A percentile compares a stretch with the other conserved stretches of the same genome.
Evolutionary conservation across 37 sponge, comb jelly and placozoan species (phyloP).

Genomic region (Diacarnus erythraeanus): DNA sequence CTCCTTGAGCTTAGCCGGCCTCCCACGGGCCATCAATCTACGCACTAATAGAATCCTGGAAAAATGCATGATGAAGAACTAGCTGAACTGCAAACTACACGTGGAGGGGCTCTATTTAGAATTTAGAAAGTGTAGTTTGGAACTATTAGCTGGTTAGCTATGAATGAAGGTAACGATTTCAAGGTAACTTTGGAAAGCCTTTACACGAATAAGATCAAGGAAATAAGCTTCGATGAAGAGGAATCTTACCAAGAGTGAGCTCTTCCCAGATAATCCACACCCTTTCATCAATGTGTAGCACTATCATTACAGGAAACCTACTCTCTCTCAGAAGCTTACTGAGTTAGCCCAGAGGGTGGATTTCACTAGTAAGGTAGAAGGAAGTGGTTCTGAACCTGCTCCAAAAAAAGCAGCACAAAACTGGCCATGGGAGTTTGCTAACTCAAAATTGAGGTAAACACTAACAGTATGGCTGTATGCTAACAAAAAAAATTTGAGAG

Average conservation of each 20-base stretch:
- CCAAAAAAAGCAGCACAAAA: conserved; percentile 44
- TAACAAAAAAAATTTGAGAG: no score
- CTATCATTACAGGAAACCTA: conserved; percentile 44
- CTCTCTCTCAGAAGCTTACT: conserved; percentile 63
- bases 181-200: conserved; percentile 68
- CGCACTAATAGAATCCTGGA: no score
- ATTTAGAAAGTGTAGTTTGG: no score
- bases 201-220: conserved; percentile 43
- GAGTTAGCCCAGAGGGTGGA: conserved; percentile 71
- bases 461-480: no score
- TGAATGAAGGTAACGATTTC: conserved; percentile 26
- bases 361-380: conserved; percentile 33
- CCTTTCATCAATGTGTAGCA: neutral
- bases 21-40: no score
- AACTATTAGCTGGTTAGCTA: no score
- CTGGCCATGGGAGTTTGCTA: conserved; percentile 76
- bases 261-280: neutral
- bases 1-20: no score
- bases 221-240: conserved; percentile 76
- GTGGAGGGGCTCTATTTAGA: no score
- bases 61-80: no score
- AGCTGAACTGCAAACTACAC: no score
- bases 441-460: conserved; percentile 74
- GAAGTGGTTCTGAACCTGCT: conserved; percentile 23
- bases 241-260: conserved; percentile 78